Evolutionary conservation across 2,888 invertebrate species (phyloP).

Genomic region (Monochamus alternatus): DNA sequence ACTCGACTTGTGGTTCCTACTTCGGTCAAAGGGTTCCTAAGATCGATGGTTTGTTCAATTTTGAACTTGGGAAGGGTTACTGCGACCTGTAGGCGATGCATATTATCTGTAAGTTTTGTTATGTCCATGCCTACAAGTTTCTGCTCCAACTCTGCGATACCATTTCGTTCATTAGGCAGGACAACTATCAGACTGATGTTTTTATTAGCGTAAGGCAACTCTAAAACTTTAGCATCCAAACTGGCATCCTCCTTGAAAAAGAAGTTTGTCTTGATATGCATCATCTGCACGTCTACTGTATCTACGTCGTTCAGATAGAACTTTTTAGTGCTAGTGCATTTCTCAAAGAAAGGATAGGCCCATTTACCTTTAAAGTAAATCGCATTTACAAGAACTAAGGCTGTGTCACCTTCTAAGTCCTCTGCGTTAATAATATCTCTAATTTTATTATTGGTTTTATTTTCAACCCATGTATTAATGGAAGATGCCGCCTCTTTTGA

Average conservation of each 20-base stretch:
- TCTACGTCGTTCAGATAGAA: too few relatives aligned
- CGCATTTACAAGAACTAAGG: conserved; percentile 73
- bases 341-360: conserved; percentile 76
- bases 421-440: conserved; percentile 79
- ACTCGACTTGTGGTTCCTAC: conserved; percentile 70
- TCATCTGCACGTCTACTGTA: conserved; percentile 79
- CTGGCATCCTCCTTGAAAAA: conserved; percentile 72
- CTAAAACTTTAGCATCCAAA: conserved; percentile 70
- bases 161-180: too few relatives aligned
- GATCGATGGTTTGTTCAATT: too few relatives aligned
- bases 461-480: conserved; percentile 88
- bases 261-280: conserved; percentile 76
- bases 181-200: conserved; percentile 81
- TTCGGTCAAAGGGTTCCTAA: conserved; percentile 75
- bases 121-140: too few relatives aligned
- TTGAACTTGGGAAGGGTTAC: conserved; percentile 74
- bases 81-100: conserved; percentile 75
- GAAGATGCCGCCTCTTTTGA: conserved; percentile 70
- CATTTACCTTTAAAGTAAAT: too few relatives aligned
- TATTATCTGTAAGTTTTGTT: conserved; percentile 48
- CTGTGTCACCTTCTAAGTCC: conserved; percentile 74
- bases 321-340: conserved; percentile 71
- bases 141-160: too few relatives aligned
- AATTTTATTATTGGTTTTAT: conserved; percentile 66
- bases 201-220: conserved; percentile 75